phyloP scores from a whole-genome alignment of 2,797 vertebrate genomes.

The Chlorospingus flavigularis region DNA sequence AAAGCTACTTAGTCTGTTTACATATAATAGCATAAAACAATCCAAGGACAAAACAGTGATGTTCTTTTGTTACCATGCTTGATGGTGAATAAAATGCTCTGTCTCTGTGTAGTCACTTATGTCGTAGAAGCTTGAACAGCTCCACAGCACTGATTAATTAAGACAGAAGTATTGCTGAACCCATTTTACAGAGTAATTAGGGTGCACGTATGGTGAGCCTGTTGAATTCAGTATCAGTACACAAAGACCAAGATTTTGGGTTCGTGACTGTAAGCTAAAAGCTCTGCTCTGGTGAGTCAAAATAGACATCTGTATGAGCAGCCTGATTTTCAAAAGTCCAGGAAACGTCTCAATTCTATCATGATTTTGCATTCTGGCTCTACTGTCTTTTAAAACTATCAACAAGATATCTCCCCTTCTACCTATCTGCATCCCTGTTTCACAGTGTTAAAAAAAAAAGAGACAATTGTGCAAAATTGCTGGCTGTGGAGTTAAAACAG shows the following conservation, averaged over 20 bases:
- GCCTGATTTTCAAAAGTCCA: neutral
- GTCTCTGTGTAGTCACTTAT: neutral
- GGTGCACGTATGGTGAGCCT: neutral
- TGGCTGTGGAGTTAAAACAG: neutral
- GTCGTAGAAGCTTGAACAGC: neutral
- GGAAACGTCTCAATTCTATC: neutral
- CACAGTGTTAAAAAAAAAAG: neutral
- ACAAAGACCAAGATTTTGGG: neutral
- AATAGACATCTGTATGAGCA: neutral
- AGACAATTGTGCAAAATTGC: neutral
- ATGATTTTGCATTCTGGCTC: neutral
- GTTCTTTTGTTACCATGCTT: conserved; percentile 1
- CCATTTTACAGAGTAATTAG: neutral
- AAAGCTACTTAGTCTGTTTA: conserved; percentile 20
- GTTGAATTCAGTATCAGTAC: neutral
- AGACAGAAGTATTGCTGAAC: conserved; percentile 4
- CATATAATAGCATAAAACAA: neutral
- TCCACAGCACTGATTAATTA: neutral
- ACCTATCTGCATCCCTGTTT: neutral
- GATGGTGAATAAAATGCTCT: neutral
- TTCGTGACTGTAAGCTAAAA: neutral
- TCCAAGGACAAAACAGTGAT: neutral
- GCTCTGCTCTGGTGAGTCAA: neutral
- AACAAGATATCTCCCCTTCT: neutral
- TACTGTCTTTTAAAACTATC: neutral